Evolutionary conservation across 2,888 invertebrate genomes (phyloP), one percentile per base, ranked within the genome.

Genomic region (Icerya purchasi): DNA sequence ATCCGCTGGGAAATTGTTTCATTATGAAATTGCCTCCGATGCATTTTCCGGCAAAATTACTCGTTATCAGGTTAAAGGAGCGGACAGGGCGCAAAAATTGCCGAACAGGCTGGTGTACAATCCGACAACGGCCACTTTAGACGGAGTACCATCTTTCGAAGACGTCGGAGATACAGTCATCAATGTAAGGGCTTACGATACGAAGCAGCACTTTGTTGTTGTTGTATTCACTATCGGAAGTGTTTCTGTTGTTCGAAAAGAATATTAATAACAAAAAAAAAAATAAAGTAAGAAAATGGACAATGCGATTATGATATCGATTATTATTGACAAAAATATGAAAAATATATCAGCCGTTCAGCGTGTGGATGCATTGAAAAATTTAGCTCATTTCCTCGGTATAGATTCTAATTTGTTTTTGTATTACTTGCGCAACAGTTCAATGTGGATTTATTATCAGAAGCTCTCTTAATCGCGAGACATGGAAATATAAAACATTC

Each of bases 71-170:
- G 73, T 73, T 50, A 74, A 69, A 65, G 69, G 69, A 60, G 66
- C 69, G 25, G 14, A 36, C 36, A 68, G 69, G 53, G 71, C 71
- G 20, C 71, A 71, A 58, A 66, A 70, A 1, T 68, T 80, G 65
- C 83, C 85, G 1, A 72, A 73, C 63, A 86, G 86, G 86, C 72
- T 86, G 66, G 75, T 79, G 64, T 84, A 84, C 72, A 82, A 86
- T 71, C 76, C 78, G 59, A 75, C 74, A 58, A 78, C 79, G 63
- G 80, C 81, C n/a, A 74, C 81, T 60, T 77, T 89, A 68, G 78
- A 81, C 70, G 88, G 88, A 20, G 77, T 88, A 59, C 86, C 89
- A 0, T 75, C 78, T 64, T 72, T 73, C 58, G 75, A 77, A 61
- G 83, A 88, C 69, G 70, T 81, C 14, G 86, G 85, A 57, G 74